Evolutionary conservation across 2,888 invertebrate genomes (phyloP).

Genomic region (Ormyrus pomaceus): DNA sequence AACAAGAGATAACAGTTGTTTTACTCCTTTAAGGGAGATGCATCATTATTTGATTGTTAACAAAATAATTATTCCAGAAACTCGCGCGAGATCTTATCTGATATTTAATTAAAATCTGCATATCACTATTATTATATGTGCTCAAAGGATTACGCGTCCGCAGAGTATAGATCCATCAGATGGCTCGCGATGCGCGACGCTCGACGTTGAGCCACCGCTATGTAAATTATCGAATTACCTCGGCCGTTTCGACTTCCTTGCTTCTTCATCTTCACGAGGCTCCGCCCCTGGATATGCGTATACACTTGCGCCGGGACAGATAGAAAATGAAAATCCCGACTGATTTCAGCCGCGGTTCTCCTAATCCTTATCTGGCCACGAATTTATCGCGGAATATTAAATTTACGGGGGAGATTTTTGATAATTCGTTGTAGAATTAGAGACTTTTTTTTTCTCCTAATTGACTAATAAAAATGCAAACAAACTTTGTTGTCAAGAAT

Average conservation of each 20-base stretch:
- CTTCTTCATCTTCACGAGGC: conserved; percentile 52
- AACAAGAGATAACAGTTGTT: background rate
- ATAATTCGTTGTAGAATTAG: no score
- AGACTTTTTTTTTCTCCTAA: no score
- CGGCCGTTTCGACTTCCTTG: conserved; percentile 54
- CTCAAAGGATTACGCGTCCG: conserved; percentile 6
- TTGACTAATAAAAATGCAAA: no score
- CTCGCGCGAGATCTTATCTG: conserved; percentile 31
- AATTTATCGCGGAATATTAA: conserved; percentile 7
- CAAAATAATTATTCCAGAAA: conserved; percentile 28
- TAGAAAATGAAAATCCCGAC: conserved; percentile 41
- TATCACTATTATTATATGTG: conserved; percentile 35
- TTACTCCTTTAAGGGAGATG: background rate
- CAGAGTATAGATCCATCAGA: conserved; percentile 58
- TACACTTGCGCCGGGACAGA: background rate
- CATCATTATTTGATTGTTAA: conserved; percentile 35
- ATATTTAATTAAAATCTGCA: conserved; percentile 53
- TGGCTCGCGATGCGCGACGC: conserved; percentile 64
- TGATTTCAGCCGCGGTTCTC: conserved; percentile 40
- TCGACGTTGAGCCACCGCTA: conserved; percentile 65
- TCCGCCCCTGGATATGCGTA: conserved; percentile 6
- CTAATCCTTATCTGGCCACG: conserved; percentile 26
- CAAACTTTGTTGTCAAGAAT: no score
- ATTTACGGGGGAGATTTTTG: background rate
- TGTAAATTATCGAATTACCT: conserved; percentile 69